A percentile compares a stretch with the other conserved stretches of the same genome.
Evolutionary conservation across 2,888 invertebrate genomes (phyloP).

Genomic region (Antitype chi): DNA sequence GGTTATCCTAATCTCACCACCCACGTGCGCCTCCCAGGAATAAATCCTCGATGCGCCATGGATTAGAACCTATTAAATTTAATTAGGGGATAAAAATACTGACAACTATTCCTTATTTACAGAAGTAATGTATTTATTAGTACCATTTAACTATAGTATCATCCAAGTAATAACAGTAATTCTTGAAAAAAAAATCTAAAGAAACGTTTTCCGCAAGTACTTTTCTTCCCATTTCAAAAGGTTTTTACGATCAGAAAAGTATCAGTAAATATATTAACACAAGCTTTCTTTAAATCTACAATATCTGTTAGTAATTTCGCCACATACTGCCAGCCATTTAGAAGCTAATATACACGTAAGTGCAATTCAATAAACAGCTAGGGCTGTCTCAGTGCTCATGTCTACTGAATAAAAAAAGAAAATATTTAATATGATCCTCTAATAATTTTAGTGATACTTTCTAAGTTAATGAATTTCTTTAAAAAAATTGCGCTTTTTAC

Average conservation of each 20-base stretch:
- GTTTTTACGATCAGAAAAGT: conserved; percentile 23
- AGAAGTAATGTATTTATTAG: not conserved
- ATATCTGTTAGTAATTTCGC: conserved; percentile 32
- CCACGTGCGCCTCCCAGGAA: too few species aligned
- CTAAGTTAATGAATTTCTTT: too few species aligned
- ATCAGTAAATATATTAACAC: conserved; percentile 6
- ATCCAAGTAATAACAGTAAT: not conserved
- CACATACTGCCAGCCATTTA: conserved; percentile 20
- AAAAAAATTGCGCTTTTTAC: too few species aligned
- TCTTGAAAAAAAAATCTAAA: conserved; percentile 2
- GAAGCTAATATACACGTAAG: conserved; percentile 43
- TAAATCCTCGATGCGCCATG: too few species aligned
- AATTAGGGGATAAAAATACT: not conserved
- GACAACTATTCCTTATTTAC: not conserved
- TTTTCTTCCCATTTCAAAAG: conserved; percentile 2
- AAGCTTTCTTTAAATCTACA: conserved; percentile 26
- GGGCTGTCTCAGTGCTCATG: conserved; percentile 43
- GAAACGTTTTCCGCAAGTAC: not conserved
- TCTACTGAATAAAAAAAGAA: not conserved
- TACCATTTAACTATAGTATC: not conserved
- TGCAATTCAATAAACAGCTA: conserved; percentile 50
- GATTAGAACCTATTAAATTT: not conserved
- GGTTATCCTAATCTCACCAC: too few species aligned
- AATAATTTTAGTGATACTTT: too few species aligned
- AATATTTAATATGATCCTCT: too few species aligned